Conservation (phyloP, 2,113 vertebrate genomes). For the Fulmarus glacialis region DNA sequence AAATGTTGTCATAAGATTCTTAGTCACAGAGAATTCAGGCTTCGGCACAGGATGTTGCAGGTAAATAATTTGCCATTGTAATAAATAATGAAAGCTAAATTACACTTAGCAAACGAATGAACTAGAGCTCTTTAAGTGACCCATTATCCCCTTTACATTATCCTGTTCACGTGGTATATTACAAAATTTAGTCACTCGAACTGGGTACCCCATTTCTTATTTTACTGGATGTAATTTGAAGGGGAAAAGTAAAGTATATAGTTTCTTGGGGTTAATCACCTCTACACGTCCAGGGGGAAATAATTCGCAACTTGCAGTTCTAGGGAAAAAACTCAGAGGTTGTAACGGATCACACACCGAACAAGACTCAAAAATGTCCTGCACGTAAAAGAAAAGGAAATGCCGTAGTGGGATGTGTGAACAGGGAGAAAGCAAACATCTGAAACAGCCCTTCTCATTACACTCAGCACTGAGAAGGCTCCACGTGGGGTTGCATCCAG, state of each 20-base stretch:
- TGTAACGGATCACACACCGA: neutral
- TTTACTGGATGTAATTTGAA: neutral
- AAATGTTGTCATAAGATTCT: neutral
- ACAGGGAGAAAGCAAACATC: neutral
- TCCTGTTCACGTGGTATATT: neutral
- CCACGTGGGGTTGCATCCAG: neutral
- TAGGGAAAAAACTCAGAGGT: neutral
- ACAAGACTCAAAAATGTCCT: neutral
- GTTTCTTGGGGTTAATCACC: neutral
- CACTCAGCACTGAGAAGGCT: neutral
- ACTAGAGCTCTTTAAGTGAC: neutral
- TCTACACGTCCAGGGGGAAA: neutral
- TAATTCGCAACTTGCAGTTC: neutral
- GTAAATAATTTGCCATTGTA: constrained; percentile 32
- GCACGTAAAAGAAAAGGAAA: neutral
- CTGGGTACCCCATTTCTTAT: neutral
- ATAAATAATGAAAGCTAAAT: constrained; percentile 53
- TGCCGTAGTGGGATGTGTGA: neutral
- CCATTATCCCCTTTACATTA: neutral
- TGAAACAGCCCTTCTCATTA: neutral
- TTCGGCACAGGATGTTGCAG: neutral
- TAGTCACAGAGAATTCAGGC: neutral
- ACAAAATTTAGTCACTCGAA: neutral
- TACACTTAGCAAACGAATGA: constrained; percentile 3
- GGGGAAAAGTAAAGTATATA: neutral